phyloP scores from a whole-genome alignment of 2,888 invertebrate genomes.

The Papilio elwesi region DNA sequence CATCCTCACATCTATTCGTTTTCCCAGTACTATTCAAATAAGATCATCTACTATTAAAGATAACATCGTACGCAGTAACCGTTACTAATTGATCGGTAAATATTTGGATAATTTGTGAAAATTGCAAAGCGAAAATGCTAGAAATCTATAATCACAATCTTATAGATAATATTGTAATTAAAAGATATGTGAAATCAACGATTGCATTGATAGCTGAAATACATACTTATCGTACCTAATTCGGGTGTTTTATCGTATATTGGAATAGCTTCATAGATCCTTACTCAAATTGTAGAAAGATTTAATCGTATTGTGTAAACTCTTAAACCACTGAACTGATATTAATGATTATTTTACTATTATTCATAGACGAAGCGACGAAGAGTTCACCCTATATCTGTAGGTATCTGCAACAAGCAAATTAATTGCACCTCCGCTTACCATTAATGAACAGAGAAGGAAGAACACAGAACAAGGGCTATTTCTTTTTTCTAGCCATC shows the following conservation, averaged over 20 bases:
- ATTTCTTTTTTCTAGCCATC: too few relatives aligned
- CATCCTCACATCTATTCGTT: too few relatives aligned
- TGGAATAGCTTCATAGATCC: background rate
- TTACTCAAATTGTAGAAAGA: background rate
- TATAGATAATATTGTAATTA: slow-evolving; percentile 6
- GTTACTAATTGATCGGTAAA: background rate
- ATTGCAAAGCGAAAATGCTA: background rate
- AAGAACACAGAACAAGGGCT: too few relatives aligned
- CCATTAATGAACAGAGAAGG: too few relatives aligned
- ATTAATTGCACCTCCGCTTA: too few relatives aligned
- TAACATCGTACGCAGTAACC: too few relatives aligned
- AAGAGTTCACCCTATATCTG: too few relatives aligned
- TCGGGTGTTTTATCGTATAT: background rate
- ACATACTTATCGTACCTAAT: background rate
- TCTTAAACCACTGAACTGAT: background rate
- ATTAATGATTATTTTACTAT: too few relatives aligned
- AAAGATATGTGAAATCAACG: background rate
- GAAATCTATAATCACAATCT: background rate
- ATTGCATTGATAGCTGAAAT: background rate
- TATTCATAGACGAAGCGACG: slow-evolving; percentile 10
- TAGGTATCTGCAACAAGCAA: too few relatives aligned
- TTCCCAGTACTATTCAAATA: too few relatives aligned
- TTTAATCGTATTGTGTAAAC: background rate
- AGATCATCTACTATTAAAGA: too few relatives aligned
- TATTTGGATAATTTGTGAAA: background rate